phyloP scores from a whole-genome alignment of 2,113 vertebrate species.

The Anser cygnoides region DNA sequence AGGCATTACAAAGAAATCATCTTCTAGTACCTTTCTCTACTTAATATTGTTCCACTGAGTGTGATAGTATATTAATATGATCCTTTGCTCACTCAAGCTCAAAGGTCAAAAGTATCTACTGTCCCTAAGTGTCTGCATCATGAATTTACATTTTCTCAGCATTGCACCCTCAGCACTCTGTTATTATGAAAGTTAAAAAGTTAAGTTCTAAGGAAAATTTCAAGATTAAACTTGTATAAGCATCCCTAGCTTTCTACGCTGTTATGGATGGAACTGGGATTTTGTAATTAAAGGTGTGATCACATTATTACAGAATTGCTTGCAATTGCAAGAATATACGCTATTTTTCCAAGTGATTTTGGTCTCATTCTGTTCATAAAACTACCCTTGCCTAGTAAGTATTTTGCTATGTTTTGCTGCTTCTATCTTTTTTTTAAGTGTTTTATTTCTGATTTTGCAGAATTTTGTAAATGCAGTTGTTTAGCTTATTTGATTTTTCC shows the following conservation, averaged over 20 bases:
- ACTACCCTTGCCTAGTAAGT: neutral
- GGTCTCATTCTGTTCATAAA: neutral
- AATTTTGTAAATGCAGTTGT: neutral
- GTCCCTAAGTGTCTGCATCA: neutral
- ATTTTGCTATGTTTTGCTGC: neutral
- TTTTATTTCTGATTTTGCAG: neutral
- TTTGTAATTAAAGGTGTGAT: neutral
- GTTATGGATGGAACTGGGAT: neutral
- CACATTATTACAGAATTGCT: neutral
- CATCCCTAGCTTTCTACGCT: neutral
- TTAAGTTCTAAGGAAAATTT: neutral
- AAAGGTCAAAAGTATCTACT: neutral
- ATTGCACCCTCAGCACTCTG: neutral
- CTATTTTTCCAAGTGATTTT: neutral
- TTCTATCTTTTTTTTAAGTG: neutral
- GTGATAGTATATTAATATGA: slow-evolving; percentile 16
- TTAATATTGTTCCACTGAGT: neutral
- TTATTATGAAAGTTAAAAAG: neutral
- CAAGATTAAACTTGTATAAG: neutral
- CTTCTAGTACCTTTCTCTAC: neutral
- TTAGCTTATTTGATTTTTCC: neutral
- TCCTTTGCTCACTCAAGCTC: neutral
- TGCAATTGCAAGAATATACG: neutral
- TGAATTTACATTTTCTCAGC: slow-evolving; percentile 1
- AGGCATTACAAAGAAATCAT: neutral